Conservation (phyloP, 2,113 vertebrate genomes). For the Lepisosteus oculatus region DNA sequence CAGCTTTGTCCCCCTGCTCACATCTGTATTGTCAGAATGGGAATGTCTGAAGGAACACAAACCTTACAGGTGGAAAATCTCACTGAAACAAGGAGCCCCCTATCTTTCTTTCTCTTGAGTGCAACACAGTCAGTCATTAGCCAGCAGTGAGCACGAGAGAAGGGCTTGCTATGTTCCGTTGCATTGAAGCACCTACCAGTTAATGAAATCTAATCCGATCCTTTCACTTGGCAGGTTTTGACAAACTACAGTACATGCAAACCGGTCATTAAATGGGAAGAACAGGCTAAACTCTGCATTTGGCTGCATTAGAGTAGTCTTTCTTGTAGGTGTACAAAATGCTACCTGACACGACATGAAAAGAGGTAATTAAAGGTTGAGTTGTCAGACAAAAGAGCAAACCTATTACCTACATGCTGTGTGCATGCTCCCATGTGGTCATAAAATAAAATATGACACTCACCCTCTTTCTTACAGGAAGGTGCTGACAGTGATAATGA, state of each 20-base stretch:
- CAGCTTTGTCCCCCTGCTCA: background rate
- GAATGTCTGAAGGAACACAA: background rate
- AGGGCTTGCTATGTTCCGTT: conserved; percentile 29
- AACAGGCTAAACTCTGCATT: conserved; percentile 37
- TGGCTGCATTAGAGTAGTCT: conserved; percentile 25
- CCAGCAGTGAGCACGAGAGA: background rate
- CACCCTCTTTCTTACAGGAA: background rate
- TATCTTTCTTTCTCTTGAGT: background rate
- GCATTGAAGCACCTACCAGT: conserved; percentile 27
- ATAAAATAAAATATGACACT: conserved; percentile 7
- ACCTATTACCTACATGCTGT: conserved; percentile 17
- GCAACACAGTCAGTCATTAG: conserved; percentile 10
- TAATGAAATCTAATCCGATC: conserved; percentile 48
- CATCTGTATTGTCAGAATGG: background rate
- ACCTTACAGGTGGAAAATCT: background rate
- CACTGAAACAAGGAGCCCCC: background rate
- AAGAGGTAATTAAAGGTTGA: conserved; percentile 23
- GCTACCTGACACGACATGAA: conserved; percentile 18
- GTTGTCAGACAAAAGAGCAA: conserved; percentile 24
- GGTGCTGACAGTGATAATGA: conserved; percentile 2
- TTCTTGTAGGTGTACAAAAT: conserved; percentile 22
- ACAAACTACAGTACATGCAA: conserved; percentile 40
- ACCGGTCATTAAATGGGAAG: conserved; percentile 45
- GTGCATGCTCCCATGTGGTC: conserved; percentile 21
- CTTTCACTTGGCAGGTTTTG: conserved; percentile 40